phyloP scores from a whole-genome alignment of 2,888 invertebrate genomes.

The Thalpophila matura region DNA sequence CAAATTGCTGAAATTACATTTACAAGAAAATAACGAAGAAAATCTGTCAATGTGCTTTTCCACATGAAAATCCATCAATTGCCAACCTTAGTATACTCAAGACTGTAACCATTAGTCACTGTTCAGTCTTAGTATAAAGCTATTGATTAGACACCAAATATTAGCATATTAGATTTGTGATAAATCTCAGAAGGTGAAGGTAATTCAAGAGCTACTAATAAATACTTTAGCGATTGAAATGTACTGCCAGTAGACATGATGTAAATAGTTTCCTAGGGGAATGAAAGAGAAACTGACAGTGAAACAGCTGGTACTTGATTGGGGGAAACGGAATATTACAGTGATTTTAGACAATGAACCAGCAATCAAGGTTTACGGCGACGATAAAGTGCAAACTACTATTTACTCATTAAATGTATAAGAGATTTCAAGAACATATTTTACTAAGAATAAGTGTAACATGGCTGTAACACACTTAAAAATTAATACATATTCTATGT shows the following conservation, averaged over 20 bases:
- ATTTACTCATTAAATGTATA: too few relatives aligned
- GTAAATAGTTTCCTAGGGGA: conserved; percentile 40
- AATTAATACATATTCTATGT: too few relatives aligned
- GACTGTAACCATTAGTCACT: conserved; percentile 65
- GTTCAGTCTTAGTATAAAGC: conserved; percentile 53
- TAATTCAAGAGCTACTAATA: conserved; percentile 53
- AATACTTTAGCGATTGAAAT: conserved; percentile 52
- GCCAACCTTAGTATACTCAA: conserved; percentile 33
- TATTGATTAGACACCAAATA: conserved; percentile 67
- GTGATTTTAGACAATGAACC: neutral
- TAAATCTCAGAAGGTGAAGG: conserved; percentile 57
- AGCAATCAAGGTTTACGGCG: neutral
- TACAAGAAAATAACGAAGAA: neutral
- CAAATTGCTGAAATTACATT: neutral
- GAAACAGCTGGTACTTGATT: conserved; percentile 15
- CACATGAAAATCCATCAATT: conserved; percentile 19
- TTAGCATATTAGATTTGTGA: conserved; percentile 64
- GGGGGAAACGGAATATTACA: conserved; percentile 7
- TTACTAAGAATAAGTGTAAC: too few relatives aligned
- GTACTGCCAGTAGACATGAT: conserved; percentile 30
- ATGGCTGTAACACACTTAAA: too few relatives aligned
- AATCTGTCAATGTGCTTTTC: neutral
- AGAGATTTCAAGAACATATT: too few relatives aligned
- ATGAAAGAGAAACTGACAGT: conserved; percentile 43
- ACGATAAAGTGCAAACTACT: neutral